Base-by-base conservation (phyloP, 2,113 vertebrate species). In the Labeo rohita region DNA sequence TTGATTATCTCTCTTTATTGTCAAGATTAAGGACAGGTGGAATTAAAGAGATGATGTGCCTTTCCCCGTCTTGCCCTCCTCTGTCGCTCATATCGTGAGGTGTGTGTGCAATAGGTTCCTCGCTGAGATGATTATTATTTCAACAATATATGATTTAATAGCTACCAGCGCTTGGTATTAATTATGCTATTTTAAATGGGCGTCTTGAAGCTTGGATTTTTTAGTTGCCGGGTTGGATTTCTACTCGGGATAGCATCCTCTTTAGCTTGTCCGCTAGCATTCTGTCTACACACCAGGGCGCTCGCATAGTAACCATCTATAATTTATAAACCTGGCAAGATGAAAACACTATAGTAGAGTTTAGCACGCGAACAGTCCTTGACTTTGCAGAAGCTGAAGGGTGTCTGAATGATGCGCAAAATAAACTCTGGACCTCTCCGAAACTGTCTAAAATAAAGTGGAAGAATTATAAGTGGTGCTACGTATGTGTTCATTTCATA, bases 271-370 rank as follows among this genome's bases (percentile, higher is more conserved):
- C 45, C n/a, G 49, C 23, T 66, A 49, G 8, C 61, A 50, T 68
- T 66, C 59, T 49, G n/a, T 28, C 8, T 23, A 66, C 45, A 50
- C 80, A 28, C 8, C 28, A 68, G 45, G 79, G 47, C 59, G 23
- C 59, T 59, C 34, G 28, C 6, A 11, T 79, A 59, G 28, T 63
- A 80, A 80, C 10, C 39, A 47, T 80, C 23, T 65, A 66, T 77
- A 77, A 77, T 77, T 28, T 11, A 77, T 54, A 8, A 54, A 77
- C 23, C n/a, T 36, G 75, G 39, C 13, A 15, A 54, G 75, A 54
- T 77, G 52, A 54, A 54, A 77, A 54, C 49, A 36, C 49, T 77
- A 77, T 36, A 34, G 75, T 12, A 73, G 39, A 73, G 70, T 52
- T 52, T 54, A 28, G 75, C 75, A 77, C 50, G 75, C 75, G 75